Conservation (phyloP, 2,888 invertebrate genomes). For the Heliothis peltigera region DNA sequence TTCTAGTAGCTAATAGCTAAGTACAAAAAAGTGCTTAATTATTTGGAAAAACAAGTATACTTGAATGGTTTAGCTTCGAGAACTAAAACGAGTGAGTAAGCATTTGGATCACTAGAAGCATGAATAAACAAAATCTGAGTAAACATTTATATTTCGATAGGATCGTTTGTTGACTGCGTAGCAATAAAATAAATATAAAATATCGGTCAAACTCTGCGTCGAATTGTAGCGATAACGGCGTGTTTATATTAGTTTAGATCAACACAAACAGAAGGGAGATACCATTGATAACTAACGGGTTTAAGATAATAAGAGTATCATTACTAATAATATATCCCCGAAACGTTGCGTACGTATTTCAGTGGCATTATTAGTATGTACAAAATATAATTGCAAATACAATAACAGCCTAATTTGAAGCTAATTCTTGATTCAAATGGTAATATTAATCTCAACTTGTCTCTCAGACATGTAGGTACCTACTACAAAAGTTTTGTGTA, state of each 20-base stretch:
- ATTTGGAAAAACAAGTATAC: neutral
- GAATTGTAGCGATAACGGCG: neutral
- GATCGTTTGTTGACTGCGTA: constrained; percentile 14
- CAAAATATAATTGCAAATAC: too few relatives aligned
- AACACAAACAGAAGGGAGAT: neutral
- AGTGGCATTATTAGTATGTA: too few relatives aligned
- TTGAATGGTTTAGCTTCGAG: constrained; percentile 11
- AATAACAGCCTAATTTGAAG: too few relatives aligned
- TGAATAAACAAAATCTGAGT: constrained; percentile 10
- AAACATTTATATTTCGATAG: constrained; percentile 21
- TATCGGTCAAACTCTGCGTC: constrained; percentile 1
- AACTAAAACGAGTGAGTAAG: neutral
- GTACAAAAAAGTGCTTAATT: neutral
- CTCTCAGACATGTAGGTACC: neutral
- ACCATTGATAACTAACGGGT: too few relatives aligned
- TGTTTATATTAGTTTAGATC: neutral
- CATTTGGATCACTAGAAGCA: constrained; percentile 4
- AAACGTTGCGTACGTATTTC: too few relatives aligned
- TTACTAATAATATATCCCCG: too few relatives aligned
- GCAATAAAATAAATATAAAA: constrained; percentile 12
- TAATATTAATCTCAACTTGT: neutral
- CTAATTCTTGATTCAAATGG: neutral
- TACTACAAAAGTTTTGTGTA: neutral
- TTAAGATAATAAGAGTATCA: too few relatives aligned
- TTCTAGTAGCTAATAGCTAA: too few relatives aligned